phyloP scores from a whole-genome alignment of 1,140 invertebrate genomes.

The Archivesica marissinica region DNA sequence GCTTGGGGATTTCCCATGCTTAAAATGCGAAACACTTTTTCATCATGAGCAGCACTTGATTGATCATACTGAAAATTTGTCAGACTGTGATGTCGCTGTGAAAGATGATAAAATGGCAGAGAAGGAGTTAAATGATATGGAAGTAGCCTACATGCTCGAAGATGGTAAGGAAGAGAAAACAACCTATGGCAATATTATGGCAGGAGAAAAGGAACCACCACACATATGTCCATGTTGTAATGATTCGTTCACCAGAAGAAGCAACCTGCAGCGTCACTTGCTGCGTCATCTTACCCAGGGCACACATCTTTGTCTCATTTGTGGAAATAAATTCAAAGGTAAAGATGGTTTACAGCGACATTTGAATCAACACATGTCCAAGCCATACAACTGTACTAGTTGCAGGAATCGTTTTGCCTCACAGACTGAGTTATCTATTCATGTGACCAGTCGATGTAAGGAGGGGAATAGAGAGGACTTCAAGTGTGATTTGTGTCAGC shows the following conservation, averaged over 20 bases:
- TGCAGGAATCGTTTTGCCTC: slow-evolving; percentile 27
- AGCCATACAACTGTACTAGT: slow-evolving; percentile 27
- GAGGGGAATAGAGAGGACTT: slow-evolving; percentile 1
- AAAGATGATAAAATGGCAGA: slow-evolving; percentile 9
- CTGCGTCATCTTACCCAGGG: background rate
- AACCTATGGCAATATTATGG: slow-evolving; percentile 18
- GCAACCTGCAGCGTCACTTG: slow-evolving; percentile 38
- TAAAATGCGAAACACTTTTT: slow-evolving; percentile 30
- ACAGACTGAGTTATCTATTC: background rate
- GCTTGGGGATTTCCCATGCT: slow-evolving; percentile 7
- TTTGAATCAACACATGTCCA: slow-evolving; percentile 11
- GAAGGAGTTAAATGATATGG: background rate
- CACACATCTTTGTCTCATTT: slow-evolving; percentile 39
- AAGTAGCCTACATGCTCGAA: slow-evolving; percentile 18
- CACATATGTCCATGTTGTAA: slow-evolving; percentile 24
- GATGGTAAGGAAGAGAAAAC: background rate
- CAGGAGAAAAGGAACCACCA: background rate
- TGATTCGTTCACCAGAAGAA: background rate
- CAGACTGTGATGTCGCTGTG: slow-evolving; percentile 19
- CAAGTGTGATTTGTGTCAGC: slow-evolving; percentile 48
- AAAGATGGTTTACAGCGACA: slow-evolving; percentile 39
- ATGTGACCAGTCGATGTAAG: slow-evolving; percentile 20
- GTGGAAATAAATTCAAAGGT: slow-evolving; percentile 43
- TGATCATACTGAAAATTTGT: slow-evolving; percentile 19
- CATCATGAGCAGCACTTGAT: slow-evolving; percentile 5